Percentiles rank a stretch among this genome's conserved stretches.
phyloP scores from a whole-genome alignment of 1,140 invertebrate genomes.

The Tetragnatha versicolor region DNA sequence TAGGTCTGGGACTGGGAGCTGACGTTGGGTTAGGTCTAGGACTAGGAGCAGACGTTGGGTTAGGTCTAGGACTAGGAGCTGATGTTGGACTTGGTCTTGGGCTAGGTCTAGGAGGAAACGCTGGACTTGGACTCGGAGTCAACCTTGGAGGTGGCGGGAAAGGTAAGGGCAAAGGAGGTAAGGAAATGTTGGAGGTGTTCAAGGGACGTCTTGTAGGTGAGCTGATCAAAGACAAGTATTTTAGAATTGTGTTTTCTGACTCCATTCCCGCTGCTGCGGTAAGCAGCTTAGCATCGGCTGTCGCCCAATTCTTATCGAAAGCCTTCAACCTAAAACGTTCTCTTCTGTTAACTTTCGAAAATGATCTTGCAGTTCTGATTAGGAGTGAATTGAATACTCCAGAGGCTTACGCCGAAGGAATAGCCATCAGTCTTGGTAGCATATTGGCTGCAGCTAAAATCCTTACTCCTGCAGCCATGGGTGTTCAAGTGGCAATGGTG shows the following conservation, averaged over 20 bases:
- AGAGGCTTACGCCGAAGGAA: not conserved
- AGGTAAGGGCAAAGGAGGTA: not conserved
- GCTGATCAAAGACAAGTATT: constrained; percentile 8
- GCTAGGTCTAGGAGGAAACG: not conserved
- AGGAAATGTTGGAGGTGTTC: not conserved
- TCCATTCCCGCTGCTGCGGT: constrained; percentile 11
- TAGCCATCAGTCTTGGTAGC: constrained; percentile 10
- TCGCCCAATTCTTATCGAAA: constrained; percentile 32
- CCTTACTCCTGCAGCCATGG: not conserved
- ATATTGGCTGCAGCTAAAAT: constrained; percentile 10
- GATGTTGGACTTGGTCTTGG: not conserved
- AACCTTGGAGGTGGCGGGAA: not conserved
- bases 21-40: not conserved
- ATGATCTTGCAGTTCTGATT: not conserved
- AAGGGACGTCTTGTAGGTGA: not conserved
- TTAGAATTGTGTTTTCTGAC: constrained; percentile 29
- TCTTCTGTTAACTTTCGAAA: constrained; percentile 30
- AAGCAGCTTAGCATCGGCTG: not conserved
- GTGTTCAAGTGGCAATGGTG: constrained; percentile 27
- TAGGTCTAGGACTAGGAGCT: not conserved
- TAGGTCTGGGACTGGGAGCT: not conserved
- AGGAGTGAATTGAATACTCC: constrained; percentile 5
- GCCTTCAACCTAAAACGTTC: constrained; percentile 21
- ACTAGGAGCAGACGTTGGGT: constrained; percentile 1
- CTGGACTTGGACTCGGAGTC: not conserved